Conservation (phyloP, 30 jellyfish, hydroid and myxozoan genomes). For the Phacellophora camtschatica region DNA sequence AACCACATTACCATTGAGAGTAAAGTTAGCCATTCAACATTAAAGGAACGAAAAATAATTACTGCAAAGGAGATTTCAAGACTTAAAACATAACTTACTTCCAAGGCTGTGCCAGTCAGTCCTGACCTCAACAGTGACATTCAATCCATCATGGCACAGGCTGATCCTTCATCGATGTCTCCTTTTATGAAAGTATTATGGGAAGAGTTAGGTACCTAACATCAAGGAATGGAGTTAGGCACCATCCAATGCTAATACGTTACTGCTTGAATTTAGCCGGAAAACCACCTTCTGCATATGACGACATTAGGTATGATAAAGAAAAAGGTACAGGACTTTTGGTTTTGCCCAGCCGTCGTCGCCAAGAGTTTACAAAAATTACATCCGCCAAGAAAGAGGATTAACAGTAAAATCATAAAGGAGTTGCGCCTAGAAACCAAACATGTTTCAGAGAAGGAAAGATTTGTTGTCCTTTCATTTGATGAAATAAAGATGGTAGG, state of each 20-base stretch:
- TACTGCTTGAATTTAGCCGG: background rate
- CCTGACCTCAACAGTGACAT: background rate
- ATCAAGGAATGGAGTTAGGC: background rate
- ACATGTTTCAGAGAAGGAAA: constrained; percentile 13
- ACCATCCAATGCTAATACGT: background rate
- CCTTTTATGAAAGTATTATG: background rate
- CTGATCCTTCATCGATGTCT: background rate
- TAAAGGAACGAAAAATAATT: background rate
- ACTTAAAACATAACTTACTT: background rate
- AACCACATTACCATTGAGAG: background rate
- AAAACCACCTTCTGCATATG: constrained; percentile 4
- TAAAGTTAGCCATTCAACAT: background rate
- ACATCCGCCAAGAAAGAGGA: background rate
- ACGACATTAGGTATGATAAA: background rate
- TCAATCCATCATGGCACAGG: background rate
- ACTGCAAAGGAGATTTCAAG: background rate
- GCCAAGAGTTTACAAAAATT: background rate
- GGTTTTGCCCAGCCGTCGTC: background rate
- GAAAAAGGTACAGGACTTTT: background rate
- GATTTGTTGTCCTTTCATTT: background rate
- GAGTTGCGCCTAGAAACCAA: constrained; percentile 12
- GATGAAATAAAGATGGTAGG: constrained; percentile 70
- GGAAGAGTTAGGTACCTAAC: background rate
- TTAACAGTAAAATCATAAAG: constrained; percentile 18
- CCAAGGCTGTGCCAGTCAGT: background rate